phyloP scores from a whole-genome alignment of 2,797 vertebrate genomes.

The Eidolon dupreanum region DNA sequence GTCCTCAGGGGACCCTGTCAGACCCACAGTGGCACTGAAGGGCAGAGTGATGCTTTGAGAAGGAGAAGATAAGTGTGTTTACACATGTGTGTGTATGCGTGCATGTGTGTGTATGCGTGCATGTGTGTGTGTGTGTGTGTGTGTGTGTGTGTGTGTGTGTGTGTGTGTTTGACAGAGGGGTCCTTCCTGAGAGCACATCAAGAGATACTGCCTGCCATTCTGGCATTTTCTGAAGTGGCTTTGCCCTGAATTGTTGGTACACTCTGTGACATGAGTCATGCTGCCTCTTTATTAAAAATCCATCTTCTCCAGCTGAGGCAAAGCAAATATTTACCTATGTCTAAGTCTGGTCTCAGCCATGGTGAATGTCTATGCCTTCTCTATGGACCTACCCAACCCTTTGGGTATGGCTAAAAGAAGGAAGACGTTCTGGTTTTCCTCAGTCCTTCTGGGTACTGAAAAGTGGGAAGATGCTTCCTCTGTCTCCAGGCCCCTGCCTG shows the following conservation, averaged over 20 bases:
- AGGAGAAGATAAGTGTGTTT: neutral
- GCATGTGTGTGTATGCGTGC: neutral
- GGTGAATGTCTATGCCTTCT: conserved; percentile 2
- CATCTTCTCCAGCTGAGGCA: conserved; percentile 73
- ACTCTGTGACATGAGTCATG: conserved; percentile 71
- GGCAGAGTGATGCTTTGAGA: neutral
- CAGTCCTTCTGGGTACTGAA: neutral
- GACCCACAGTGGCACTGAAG: neutral
- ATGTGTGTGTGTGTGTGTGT: neutral
- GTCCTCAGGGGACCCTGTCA: neutral
- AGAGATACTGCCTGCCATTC: neutral
- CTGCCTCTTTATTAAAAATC: conserved; percentile 74
- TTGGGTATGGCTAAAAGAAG: neutral
- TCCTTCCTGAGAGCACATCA: neutral
- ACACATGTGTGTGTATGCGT: rapidly evolving
- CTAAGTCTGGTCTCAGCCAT: conserved; percentile 24
- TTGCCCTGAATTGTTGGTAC: conserved; percentile 58
- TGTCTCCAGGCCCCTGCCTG: no score
- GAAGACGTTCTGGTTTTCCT: neutral
- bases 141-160: neutral
- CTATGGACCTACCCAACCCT: neutral
- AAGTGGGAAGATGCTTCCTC: neutral
- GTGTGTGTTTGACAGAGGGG: neutral
- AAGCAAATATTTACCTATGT: conserved; percentile 70
- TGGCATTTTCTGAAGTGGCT: conserved; percentile 55